Conservation (phyloP, 1,140 invertebrate species). For the Heliconius congener region DNA sequence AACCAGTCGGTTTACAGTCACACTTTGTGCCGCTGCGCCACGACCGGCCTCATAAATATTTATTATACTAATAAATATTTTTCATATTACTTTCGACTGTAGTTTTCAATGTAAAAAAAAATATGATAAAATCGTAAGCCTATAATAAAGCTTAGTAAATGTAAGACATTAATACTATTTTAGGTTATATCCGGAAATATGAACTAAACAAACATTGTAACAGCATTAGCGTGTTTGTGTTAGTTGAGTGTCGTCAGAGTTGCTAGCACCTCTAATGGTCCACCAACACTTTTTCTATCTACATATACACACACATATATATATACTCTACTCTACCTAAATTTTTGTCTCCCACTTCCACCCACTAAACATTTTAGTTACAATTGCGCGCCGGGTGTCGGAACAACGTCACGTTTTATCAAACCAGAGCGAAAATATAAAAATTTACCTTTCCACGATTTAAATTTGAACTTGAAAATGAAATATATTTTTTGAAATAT, state of each 20-base stretch:
- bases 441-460: not conserved
- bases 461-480: not conserved
- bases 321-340: not conserved
- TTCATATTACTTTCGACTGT: too few relatives aligned
- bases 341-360: not conserved
- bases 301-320: not conserved
- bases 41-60: too few relatives aligned
- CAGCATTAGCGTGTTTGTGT: not conserved
- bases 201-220: not conserved
- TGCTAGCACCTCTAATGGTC: not conserved
- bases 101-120: too few relatives aligned
- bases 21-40: too few relatives aligned
- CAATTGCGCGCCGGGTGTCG: not conserved
- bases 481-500: not conserved
- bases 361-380: not conserved
- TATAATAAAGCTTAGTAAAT: too few relatives aligned
- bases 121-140: too few relatives aligned
- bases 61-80: too few relatives aligned
- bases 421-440: not conserved
- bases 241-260: not conserved
- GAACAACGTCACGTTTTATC: not conserved
- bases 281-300: not conserved
- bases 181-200: not conserved
- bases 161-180: too few relatives aligned
- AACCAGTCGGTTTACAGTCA: too few relatives aligned